Percentiles rank a stretch among this genome's conserved stretches.
Conservation (phyloP, 2,113 vertebrate species). For the Ictalurus punctatus region DNA sequence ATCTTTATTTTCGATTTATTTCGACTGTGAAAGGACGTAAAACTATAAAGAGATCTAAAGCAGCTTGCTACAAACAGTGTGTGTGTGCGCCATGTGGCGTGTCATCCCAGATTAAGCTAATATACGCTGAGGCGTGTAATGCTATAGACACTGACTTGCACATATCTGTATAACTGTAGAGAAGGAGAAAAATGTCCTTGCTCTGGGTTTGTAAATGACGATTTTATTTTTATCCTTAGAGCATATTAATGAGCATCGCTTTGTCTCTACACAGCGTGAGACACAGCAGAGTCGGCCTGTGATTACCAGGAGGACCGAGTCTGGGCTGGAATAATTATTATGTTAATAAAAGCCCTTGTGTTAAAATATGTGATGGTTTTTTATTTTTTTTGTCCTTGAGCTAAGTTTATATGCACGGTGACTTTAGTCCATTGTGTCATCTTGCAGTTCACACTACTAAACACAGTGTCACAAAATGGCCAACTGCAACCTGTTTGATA, state of each 20-base stretch:
- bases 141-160: slow-evolving; percentile 9
- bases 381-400: background rate
- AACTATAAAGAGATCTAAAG: background rate
- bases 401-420: background rate
- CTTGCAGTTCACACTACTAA: background rate
- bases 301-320: slow-evolving; percentile 22
- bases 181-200: slow-evolving; percentile 15
- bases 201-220: background rate
- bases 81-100: background rate
- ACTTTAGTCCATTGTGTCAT: background rate
- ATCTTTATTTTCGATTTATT: background rate
- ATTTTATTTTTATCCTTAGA: slow-evolving; percentile 25
- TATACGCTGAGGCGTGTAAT: slow-evolving; percentile 24
- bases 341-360: slow-evolving; percentile 18
- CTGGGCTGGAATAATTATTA: slow-evolving; percentile 23
- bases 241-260: slow-evolving; percentile 15
- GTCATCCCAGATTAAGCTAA: slow-evolving; percentile 18
- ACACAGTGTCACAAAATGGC: background rate
- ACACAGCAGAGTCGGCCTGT: slow-evolving; percentile 4
- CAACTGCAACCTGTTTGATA: background rate
- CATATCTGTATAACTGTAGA: background rate
- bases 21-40: background rate
- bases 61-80: slow-evolving; percentile 25
- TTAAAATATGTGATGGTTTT: background rate
- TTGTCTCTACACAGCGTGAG: background rate